Evolutionary conservation across 2,113 vertebrate species (phyloP).

Genomic region (Pangasianodon gigas): DNA sequence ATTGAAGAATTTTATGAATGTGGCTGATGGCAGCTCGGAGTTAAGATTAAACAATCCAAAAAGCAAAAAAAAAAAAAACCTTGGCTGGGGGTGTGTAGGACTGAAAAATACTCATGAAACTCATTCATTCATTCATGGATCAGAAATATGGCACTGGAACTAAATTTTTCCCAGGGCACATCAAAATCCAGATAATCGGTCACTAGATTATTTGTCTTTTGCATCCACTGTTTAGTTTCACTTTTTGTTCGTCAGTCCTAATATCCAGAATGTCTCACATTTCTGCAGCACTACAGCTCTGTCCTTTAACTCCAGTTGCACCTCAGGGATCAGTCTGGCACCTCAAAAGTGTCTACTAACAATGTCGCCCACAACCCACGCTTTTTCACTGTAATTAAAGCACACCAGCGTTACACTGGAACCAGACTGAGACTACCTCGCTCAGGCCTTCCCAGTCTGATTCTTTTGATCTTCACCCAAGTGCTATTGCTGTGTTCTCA

Average conservation of each 20-base stretch:
- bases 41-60: not conserved
- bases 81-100: not conserved
- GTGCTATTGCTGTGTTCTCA: not conserved
- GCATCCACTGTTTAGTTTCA: not conserved
- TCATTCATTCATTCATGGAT: not conserved
- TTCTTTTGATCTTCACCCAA: not conserved
- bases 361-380: not conserved
- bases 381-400: not conserved
- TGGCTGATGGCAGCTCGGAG: not conserved
- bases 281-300: not conserved
- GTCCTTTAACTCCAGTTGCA: not conserved
- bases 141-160: not conserved
- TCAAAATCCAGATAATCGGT: not conserved
- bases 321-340: not conserved
- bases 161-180: not conserved
- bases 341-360: not conserved
- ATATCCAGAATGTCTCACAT: not conserved
- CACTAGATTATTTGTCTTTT: not conserved
- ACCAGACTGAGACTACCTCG: not conserved
- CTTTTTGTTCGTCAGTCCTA: not conserved
- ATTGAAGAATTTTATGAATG: not conserved
- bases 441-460: not conserved
- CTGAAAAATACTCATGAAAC: not conserved
- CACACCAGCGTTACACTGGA: not conserved
- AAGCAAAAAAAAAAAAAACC: not conserved